A percentile compares a stretch with the other conserved stretches of the same genome.
Conservation (phyloP, 2,797 vertebrate species). For the Phrynocephalus vlangalii region DNA sequence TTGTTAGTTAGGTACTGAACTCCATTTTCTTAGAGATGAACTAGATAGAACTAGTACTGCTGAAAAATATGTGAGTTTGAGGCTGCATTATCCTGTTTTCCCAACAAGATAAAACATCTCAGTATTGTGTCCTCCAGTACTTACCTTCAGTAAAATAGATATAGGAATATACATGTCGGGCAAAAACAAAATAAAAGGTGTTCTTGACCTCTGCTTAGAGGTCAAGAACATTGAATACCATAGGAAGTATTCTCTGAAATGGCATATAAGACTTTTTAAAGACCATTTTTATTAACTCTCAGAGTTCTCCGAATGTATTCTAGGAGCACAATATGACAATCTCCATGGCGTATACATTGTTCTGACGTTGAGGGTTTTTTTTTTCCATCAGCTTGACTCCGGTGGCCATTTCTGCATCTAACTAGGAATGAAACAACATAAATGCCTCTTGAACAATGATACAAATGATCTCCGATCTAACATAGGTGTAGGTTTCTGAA, state of each 20-base stretch:
- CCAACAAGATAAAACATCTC: neutral
- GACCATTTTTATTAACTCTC: neutral
- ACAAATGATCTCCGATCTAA: neutral
- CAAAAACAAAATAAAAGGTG: neutral
- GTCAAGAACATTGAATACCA: neutral
- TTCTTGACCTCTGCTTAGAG: neutral
- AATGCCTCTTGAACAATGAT: neutral
- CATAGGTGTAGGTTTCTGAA: neutral
- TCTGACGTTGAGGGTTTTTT: too few relatives aligned
- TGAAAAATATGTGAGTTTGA: neutral
- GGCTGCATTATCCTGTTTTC: neutral
- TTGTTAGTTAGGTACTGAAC: too few relatives aligned
- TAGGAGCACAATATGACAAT: rapidly evolving
- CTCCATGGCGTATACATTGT: neutral
- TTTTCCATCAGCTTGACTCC: neutral
- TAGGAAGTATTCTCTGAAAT: neutral
- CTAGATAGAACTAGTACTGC: too few relatives aligned
- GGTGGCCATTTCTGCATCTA: neutral
- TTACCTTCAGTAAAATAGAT: neutral
- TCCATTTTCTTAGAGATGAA: too few relatives aligned
- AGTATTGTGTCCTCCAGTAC: neutral
- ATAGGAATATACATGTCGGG: neutral
- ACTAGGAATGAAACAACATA: neutral
- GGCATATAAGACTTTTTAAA: neutral
- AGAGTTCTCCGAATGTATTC: neutral